These are phyloP conservation scores for Neogobius melanostomus DNA, from an alignment of 2,113 vertebrate genomes.

Conservation along the genomic window DNA sequence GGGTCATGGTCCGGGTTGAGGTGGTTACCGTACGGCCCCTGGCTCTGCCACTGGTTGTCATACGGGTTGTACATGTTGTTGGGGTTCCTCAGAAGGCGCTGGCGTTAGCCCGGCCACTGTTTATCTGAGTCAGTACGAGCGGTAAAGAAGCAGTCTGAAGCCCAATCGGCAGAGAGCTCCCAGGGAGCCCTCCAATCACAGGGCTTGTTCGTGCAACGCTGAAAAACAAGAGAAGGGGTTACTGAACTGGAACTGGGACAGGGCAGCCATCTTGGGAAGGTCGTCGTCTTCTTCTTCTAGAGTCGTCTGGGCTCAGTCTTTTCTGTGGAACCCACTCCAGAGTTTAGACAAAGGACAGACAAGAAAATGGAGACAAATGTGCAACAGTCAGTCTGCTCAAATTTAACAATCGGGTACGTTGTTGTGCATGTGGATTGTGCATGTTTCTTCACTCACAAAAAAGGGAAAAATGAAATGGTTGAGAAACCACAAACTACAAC, in stretches of 20 bases:
- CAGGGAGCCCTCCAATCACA: constrained; percentile 56
- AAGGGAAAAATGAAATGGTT: too few relatives aligned
- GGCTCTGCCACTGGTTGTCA: constrained; percentile 72
- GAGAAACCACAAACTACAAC: too few relatives aligned
- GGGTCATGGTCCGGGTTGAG: constrained; percentile 74
- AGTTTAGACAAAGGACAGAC: background rate
- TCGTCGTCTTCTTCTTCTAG: background rate
- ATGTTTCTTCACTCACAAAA: too few relatives aligned
- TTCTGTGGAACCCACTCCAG: background rate
- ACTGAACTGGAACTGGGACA: constrained; percentile 57
- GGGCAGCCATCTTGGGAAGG: constrained; percentile 8
- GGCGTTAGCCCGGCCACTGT: constrained; percentile 44
- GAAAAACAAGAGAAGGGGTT: constrained; percentile 79
- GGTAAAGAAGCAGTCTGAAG: constrained; percentile 86
- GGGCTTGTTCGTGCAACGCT: constrained; percentile 85
- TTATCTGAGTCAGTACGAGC: constrained; percentile 83
- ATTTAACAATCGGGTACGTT: too few relatives aligned
- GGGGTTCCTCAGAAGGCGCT: constrained; percentile 79
- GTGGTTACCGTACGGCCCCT: constrained; percentile 54
- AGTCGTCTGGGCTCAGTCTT: background rate
- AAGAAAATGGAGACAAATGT: background rate
- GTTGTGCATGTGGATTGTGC: too few relatives aligned
- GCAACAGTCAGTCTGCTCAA: too few relatives aligned
- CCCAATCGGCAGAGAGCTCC: constrained; percentile 81
- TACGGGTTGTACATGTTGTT: constrained; percentile 87